Evolutionary conservation across 2,113 vertebrate species (phyloP).

Genomic region (Embiotoca jacksoni): DNA sequence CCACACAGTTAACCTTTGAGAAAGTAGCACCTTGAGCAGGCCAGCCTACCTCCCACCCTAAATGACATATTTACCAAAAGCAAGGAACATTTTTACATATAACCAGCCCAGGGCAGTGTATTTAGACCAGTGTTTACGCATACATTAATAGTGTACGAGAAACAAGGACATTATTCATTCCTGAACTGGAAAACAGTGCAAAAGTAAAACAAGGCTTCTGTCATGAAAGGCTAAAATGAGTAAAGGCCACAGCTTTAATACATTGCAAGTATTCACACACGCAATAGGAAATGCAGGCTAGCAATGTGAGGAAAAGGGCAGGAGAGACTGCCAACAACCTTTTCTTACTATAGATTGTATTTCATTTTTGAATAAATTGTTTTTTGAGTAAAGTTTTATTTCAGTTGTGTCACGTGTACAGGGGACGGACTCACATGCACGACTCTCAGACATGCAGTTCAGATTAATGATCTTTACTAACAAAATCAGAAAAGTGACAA

Average conservation of each 20-base stretch:
- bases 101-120: conserved; percentile 11
- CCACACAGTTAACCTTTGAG: conserved; percentile 54
- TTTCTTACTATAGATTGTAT: background rate
- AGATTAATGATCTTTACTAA: too few species aligned
- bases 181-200: conserved; percentile 8
- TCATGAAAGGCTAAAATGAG: conserved; percentile 4
- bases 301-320: conserved; percentile 21
- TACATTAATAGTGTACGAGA: conserved; percentile 20
- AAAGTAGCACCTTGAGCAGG: conserved; percentile 7
- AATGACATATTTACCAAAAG: conserved; percentile 15
- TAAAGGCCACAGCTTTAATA: conserved; percentile 45
- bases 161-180: conserved; percentile 31
- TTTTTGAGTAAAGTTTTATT: background rate
- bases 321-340: background rate
- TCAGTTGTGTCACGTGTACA: background rate
- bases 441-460: too few species aligned
- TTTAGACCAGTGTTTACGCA: conserved; percentile 25
- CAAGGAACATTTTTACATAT: conserved; percentile 55
- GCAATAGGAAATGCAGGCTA: background rate
- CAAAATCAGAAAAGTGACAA: too few species aligned
- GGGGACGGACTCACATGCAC: too few species aligned
- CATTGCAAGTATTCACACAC: background rate
- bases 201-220: conserved; percentile 29
- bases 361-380: too few species aligned
- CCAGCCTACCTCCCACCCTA: conserved; percentile 19